Evolutionary conservation across 2,113 vertebrate species (phyloP).

Genomic region (Osmerus eperlanus): DNA sequence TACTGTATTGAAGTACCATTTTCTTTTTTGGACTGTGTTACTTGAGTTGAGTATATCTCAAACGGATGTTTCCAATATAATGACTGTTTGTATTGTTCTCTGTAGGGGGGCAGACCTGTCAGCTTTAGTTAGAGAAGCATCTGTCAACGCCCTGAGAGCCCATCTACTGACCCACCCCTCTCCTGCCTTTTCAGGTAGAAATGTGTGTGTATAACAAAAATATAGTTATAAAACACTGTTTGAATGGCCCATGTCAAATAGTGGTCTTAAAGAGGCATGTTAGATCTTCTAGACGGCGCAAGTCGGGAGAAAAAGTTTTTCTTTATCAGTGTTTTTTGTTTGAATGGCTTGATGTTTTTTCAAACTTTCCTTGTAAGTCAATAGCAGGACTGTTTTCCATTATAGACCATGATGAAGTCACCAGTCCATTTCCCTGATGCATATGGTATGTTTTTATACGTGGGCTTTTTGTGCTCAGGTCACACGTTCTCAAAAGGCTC

Average conservation of each 20-base stretch:
- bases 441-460: not conserved
- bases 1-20: not conserved
- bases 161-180: slow-evolving; percentile 41
- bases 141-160: slow-evolving; percentile 79
- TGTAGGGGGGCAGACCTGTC: slow-evolving; percentile 89
- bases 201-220: not conserved
- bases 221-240: too few relatives aligned
- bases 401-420: not conserved
- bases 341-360: not conserved
- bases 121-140: slow-evolving; percentile 90
- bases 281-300: too few relatives aligned
- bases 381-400: not conserved
- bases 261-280: too few relatives aligned
- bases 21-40: not conserved
- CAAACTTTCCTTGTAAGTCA: not conserved
- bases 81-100: slow-evolving; percentile 26
- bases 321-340: not conserved
- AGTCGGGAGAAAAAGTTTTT: not conserved
- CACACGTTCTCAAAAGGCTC: slow-evolving; percentile 10
- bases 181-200: slow-evolving; percentile 48
- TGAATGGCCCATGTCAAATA: too few relatives aligned
- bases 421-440: not conserved
- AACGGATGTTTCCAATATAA: too few relatives aligned
- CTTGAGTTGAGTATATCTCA: not conserved
- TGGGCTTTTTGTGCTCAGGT: slow-evolving; percentile 34